Percentiles rank a stretch among this genome's conserved stretches.
phyloP scores from a whole-genome alignment of 2,888 invertebrate species.

The Drosophila longiperda region DNA sequence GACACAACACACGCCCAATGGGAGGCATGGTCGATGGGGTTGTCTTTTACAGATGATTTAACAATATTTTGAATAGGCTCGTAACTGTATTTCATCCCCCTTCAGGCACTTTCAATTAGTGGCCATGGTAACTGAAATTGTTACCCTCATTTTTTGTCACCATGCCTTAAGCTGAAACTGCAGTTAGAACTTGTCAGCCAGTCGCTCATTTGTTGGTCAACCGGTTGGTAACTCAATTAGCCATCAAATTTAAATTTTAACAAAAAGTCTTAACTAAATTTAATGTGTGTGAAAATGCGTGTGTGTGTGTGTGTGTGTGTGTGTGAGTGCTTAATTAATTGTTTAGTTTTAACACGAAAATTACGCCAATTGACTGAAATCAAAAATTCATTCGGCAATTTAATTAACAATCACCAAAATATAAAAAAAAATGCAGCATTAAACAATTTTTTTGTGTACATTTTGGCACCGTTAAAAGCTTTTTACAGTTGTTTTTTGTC shows the following conservation, averaged over 20 bases:
- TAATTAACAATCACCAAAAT: constrained; percentile 53
- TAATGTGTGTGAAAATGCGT: constrained; percentile 4
- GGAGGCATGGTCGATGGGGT: constrained; percentile 22
- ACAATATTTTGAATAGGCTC: constrained; percentile 1
- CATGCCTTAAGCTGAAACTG: constrained; percentile 3
- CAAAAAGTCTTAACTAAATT: neutral
- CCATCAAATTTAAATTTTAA: neutral
- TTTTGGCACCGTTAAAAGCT: neutral
- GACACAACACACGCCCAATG: constrained; percentile 36
- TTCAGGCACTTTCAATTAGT: constrained; percentile 67
- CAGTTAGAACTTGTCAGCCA: constrained; percentile 13
- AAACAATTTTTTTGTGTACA: neutral
- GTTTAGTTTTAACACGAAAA: constrained; percentile 52
- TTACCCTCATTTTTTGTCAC: constrained; percentile 30
- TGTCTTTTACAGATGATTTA: constrained; percentile 35
- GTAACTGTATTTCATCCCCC: constrained; percentile 48
- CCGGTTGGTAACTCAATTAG: constrained; percentile 31
- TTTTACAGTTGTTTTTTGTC: neutral
- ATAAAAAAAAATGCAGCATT: constrained; percentile 30
- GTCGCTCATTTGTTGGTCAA: constrained; percentile 33
- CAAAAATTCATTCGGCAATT: constrained; percentile 58
- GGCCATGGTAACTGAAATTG: constrained; percentile 68
- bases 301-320: constrained; percentile 1
- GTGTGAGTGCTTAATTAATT: constrained; percentile 38
- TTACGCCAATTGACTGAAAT: constrained; percentile 43